Percentiles rank a stretch among this genome's conserved stretches.
Evolutionary conservation across 2,113 vertebrate species (phyloP).

Genomic region (Danio rerio): DNA sequence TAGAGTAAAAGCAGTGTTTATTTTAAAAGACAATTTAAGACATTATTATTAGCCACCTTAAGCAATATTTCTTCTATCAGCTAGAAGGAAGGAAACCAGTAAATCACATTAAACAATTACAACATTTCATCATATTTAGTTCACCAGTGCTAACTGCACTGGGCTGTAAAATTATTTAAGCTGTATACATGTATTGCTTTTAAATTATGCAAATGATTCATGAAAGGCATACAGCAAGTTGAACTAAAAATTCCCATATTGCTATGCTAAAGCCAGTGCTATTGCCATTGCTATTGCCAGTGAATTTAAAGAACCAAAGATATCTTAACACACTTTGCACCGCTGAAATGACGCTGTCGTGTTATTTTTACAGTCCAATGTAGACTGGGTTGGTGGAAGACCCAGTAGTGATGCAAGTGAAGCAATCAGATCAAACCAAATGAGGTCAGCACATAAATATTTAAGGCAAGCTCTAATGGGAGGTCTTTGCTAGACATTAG

Average conservation of each 20-base stretch:
- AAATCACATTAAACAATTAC: too few species aligned
- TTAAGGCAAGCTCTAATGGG: slow-evolving; percentile 9
- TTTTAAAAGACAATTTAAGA: too few species aligned
- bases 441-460: slow-evolving; percentile 31
- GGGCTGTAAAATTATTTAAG: too few species aligned
- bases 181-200: too few species aligned
- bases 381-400: neutral
- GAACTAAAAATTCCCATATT: neutral
- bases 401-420: slow-evolving; percentile 26
- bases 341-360: neutral
- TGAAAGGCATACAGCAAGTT: neutral
- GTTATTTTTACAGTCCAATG: slow-evolving; percentile 26
- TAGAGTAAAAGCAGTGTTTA: too few species aligned
- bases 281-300: too few species aligned
- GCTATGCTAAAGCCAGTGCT: neutral
- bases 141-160: too few species aligned
- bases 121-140: too few species aligned
- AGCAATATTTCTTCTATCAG: too few species aligned
- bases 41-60: too few species aligned
- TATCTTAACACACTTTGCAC: neutral
- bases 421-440: slow-evolving; percentile 39
- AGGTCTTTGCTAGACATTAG: slow-evolving; percentile 21
- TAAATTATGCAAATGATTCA: neutral
- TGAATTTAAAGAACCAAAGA: slow-evolving; percentile 2
- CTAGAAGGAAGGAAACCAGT: too few species aligned